Evolutionary conservation across 2,888 invertebrate genomes (phyloP).

Genomic region (Eilema griseolum): DNA sequence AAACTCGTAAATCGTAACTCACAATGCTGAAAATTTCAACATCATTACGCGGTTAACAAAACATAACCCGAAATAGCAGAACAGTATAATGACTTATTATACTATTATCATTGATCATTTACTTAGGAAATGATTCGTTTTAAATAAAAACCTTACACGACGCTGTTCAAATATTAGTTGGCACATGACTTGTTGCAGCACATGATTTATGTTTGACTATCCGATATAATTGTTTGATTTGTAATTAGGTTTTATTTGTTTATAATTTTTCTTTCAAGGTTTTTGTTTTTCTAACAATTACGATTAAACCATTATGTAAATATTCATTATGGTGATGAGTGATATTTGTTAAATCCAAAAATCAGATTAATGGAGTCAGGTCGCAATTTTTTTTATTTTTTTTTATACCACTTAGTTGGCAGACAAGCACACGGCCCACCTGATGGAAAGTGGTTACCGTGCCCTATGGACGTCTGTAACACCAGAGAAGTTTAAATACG

Average conservation of each 20-base stretch:
- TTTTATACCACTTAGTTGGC: no score
- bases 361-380: no score
- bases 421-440: no score
- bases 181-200: slow-evolving; percentile 67
- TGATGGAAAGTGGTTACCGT: no score
- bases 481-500: no score
- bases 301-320: not conserved
- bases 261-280: not conserved
- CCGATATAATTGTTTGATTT: slow-evolving; percentile 52
- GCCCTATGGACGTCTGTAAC: no score
- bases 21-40: not conserved
- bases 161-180: slow-evolving; percentile 65
- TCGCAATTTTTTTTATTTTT: no score
- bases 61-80: not conserved
- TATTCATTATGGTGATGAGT: not conserved
- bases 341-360: no score
- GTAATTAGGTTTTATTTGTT: slow-evolving; percentile 29
- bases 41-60: not conserved
- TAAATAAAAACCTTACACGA: slow-evolving; percentile 56
- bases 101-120: slow-evolving; percentile 23
- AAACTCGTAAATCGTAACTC: not conserved
- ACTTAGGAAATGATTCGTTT: slow-evolving; percentile 23
- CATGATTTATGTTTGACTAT: slow-evolving; percentile 49
- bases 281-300: not conserved
- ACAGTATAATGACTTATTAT: not conserved